Evolutionary conservation across 2,888 invertebrate species (phyloP).

Genomic region (Dendrolimus pini): DNA sequence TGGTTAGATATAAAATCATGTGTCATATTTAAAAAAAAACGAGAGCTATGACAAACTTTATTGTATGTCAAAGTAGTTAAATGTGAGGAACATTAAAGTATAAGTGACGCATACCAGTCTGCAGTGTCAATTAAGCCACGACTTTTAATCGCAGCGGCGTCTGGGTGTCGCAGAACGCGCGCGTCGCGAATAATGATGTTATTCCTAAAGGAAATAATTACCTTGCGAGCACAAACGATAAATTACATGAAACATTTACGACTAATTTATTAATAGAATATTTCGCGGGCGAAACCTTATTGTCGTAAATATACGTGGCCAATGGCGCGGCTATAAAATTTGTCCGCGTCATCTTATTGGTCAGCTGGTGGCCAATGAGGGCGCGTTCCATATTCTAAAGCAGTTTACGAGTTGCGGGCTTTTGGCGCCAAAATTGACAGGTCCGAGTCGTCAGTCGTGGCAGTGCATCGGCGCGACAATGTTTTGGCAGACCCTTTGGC

Average conservation of each 20-base stretch:
- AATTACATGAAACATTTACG: constrained; percentile 63
- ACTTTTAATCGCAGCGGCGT: not conserved
- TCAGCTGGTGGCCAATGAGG: constrained; percentile 55
- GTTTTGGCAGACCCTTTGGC: constrained; percentile 4
- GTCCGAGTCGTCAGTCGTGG: constrained; percentile 23
- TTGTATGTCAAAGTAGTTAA: no score
- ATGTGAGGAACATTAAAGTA: not conserved
- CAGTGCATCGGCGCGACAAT: constrained; percentile 14
- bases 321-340: constrained; percentile 61
- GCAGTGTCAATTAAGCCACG: constrained; percentile 4
- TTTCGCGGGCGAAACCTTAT: constrained; percentile 68
- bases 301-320: constrained; percentile 68
- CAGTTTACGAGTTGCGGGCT: constrained; percentile 68
- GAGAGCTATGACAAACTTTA: no score
- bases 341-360: constrained; percentile 59
- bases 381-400: constrained; percentile 63
- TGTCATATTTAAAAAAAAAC: no score
- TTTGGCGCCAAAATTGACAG: constrained; percentile 74
- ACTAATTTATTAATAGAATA: constrained; percentile 74
- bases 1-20: no score
- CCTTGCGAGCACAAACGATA: constrained; percentile 57
- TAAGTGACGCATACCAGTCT: constrained; percentile 1
- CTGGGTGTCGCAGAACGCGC: constrained; percentile 17
- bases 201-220: constrained; percentile 72
- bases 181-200: constrained; percentile 47